Conservation (phyloP, 2,888 invertebrate genomes). For the Drosophila neutralis region DNA sequence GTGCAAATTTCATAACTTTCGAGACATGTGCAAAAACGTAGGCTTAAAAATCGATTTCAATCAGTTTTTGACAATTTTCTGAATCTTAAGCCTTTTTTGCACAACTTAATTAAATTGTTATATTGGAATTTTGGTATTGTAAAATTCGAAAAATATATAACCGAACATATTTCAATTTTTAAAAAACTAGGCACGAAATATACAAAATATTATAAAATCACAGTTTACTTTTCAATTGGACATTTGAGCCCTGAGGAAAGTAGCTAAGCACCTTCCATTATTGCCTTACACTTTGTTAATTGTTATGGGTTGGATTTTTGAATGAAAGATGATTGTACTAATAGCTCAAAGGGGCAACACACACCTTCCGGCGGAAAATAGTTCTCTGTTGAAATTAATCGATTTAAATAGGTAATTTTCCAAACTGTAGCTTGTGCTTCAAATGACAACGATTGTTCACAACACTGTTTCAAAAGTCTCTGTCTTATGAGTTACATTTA, state of each 20-base stretch:
- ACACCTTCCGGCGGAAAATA: neutral
- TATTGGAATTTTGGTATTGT: neutral
- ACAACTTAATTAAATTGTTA: neutral
- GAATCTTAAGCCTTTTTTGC: neutral
- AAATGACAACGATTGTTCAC: neutral
- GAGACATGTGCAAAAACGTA: neutral
- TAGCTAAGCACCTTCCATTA: neutral
- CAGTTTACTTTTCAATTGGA: neutral
- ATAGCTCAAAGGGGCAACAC: neutral
- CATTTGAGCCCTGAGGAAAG: neutral
- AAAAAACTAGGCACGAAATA: too few relatives aligned
- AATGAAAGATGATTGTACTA: neutral
- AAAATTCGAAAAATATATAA: neutral
- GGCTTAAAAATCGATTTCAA: neutral
- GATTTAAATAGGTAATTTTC: neutral
- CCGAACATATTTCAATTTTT: neutral
- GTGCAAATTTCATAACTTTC: neutral
- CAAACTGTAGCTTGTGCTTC: neutral
- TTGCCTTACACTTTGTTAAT: neutral
- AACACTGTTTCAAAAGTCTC: conserved; percentile 19
- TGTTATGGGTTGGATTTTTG: neutral
- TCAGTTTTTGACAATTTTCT: neutral
- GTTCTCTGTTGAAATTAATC: neutral
- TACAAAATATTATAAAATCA: neutral
- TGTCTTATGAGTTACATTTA: neutral